A percentile compares a stretch with the other conserved stretches of the same genome.
Conservation (phyloP, 2,797 vertebrate species). For the Molothrus aeneus region DNA sequence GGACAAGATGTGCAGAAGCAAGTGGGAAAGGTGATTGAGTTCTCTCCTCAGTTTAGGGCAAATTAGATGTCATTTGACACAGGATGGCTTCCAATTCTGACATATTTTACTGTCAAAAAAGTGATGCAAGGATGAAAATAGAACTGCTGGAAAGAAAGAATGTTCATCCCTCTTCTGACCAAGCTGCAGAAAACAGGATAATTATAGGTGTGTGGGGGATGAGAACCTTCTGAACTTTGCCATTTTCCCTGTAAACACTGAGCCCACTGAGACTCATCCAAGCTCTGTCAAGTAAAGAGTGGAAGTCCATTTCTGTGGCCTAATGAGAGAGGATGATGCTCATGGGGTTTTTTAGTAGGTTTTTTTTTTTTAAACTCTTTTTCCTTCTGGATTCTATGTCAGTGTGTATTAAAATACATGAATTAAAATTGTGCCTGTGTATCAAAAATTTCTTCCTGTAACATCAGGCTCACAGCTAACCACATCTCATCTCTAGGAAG, state of each 20-base stretch:
- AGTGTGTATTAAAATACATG: neutral
- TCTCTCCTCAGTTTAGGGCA: neutral
- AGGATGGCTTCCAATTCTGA: conserved; percentile 8
- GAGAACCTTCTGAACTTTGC: conserved; percentile 58
- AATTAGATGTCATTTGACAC: conserved; percentile 18
- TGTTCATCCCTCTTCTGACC: neutral
- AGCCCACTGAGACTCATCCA: neutral
- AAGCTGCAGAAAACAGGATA: conserved; percentile 51
- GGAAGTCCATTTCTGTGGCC: neutral
- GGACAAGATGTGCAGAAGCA: neutral
- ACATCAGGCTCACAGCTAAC: neutral
- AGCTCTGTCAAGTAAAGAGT: neutral
- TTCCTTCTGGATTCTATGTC: neutral
- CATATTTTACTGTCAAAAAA: conserved; percentile 18
- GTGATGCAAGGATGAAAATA: conserved; percentile 51
- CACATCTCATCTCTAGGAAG: neutral
- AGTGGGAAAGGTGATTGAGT: neutral
- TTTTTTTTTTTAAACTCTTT: neutral
- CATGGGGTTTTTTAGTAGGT: rapidly evolving
- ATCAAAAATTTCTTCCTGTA: neutral
- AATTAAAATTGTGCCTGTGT: neutral
- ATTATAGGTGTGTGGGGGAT: conserved; percentile 41
- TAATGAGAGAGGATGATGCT: neutral
- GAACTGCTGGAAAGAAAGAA: conserved; percentile 7
- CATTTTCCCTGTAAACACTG: conserved; percentile 30